Base-by-base conservation (phyloP, 2,797 vertebrate genomes). In the Manis pentadactyla region DNA sequence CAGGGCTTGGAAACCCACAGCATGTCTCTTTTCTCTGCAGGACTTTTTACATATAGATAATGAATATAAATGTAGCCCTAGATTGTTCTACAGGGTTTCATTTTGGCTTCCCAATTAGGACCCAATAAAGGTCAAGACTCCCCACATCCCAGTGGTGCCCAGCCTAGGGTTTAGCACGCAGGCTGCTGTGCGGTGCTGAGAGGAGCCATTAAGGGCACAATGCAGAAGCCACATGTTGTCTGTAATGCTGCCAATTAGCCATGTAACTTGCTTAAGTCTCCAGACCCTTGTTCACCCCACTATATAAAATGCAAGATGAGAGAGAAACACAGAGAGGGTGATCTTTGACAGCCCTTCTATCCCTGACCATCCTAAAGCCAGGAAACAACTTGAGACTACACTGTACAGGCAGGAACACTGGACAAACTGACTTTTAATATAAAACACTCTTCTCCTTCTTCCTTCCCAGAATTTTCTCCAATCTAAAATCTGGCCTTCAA, bases 381-480 rank as follows among this genome's bases (percentile, higher is more conserved):
- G 37, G 31, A 83, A 95, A 84, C 7, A 90, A 51, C 23, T 71
- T 92, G 9, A 31, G 59, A 23, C 7, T 37, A 59, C 34, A 77
- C 2, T 57, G 21, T 51, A 23, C 31, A 31, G 31, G n/a, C n/a
- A 53, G 7, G 7, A 7, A 1, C 10, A 63, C 27, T 11, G 15
- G 37, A 21, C 49, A 81, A 71, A 25, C 27, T 37, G n/a, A 74
- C 9, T 87, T 90, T 68, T 74, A 90, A 86, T 68, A 66, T 29
- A 79, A 83, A 86, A 19, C 11, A 11, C 2, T 87, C 18, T n/a
- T 53, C 0, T 29, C 3, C 0, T 63, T 25, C 77, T 57, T 92
- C 23, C 7, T 85, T 94, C 87, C 4, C 19, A 84, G 18, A 93
- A 61, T 37, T 71, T 81, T 79, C 49, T 87, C 19, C 9, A 34